These are phyloP conservation scores for Toxostoma redivivum DNA, from an alignment of 2,113 vertebrate species.

Conservation along the genomic window DNA sequence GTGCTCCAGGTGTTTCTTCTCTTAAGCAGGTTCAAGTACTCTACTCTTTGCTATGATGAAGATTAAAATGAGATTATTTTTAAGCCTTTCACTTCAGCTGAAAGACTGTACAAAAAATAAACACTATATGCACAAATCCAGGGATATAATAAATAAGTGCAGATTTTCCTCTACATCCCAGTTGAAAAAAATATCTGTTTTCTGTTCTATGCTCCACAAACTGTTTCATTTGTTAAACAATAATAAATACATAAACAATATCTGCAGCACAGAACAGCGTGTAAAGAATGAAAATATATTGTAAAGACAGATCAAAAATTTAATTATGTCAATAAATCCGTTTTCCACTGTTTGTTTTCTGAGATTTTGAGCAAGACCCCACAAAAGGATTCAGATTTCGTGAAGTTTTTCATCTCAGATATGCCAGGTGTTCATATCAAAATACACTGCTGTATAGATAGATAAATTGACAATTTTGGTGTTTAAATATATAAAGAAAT, in stretches of 20 bases:
- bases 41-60: not conserved
- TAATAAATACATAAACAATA: not conserved
- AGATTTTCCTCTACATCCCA: not conserved
- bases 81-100: not conserved
- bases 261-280: not conserved
- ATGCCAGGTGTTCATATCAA: not conserved
- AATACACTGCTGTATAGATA: not conserved
- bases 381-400: not conserved
- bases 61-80: not conserved
- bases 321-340: not conserved
- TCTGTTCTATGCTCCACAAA: not conserved
- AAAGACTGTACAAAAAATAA: not conserved
- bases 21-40: not conserved
- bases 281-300: not conserved
- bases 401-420: not conserved
- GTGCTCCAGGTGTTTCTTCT: not conserved
- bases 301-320: not conserved
- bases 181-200: not conserved
- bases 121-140: accelerated
- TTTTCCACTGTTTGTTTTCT: not conserved
- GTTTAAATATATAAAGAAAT: not conserved
- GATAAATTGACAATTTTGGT: not conserved
- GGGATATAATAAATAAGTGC: not conserved
- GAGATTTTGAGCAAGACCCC: not conserved
- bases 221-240: not conserved